Conservation (phyloP, 2,888 invertebrate genomes). For the Helicoverpa assulta region DNA sequence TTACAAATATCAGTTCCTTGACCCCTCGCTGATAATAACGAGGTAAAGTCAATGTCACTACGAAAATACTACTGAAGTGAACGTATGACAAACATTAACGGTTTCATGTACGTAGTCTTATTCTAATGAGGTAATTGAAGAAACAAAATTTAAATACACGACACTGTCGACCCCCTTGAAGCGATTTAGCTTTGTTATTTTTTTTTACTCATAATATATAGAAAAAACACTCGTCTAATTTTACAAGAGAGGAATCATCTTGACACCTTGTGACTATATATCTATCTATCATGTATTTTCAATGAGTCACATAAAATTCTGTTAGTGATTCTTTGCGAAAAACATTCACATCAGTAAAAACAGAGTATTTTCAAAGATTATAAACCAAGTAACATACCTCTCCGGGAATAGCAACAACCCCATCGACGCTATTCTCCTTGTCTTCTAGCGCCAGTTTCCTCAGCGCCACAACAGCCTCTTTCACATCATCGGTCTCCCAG, state of each 20-base stretch:
- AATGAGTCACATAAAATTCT: no score
- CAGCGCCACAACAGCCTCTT: slow-evolving; percentile 92
- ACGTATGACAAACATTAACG: slow-evolving; percentile 1
- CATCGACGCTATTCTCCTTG: slow-evolving; percentile 89
- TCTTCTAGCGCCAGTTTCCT: slow-evolving; percentile 91
- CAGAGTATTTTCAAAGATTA: neutral
- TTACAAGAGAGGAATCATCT: neutral
- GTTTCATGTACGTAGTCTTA: slow-evolving; percentile 17
- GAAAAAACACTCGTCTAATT: neutral
- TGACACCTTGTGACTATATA: neutral
- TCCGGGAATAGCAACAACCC: slow-evolving; percentile 88
- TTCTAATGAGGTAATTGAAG: slow-evolving; percentile 30
- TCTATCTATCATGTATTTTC: neutral
- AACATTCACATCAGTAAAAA: no score
- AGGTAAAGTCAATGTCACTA: slow-evolving; percentile 42
- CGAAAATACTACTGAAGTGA: slow-evolving; percentile 18
- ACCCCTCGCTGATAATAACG: slow-evolving; percentile 44
- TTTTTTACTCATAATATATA: no score
- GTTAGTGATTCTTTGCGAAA: no score
- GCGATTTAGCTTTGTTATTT: neutral
- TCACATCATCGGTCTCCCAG: slow-evolving; percentile 93
- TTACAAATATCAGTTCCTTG: slow-evolving; percentile 38
- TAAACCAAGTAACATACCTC: slow-evolving; percentile 76
- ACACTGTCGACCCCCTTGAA: neutral
- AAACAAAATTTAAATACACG: slow-evolving; percentile 20